These are phyloP conservation scores for Iselma pallidipennis DNA, from an alignment of 2,888 invertebrate species.

Conservation along the genomic window DNA sequence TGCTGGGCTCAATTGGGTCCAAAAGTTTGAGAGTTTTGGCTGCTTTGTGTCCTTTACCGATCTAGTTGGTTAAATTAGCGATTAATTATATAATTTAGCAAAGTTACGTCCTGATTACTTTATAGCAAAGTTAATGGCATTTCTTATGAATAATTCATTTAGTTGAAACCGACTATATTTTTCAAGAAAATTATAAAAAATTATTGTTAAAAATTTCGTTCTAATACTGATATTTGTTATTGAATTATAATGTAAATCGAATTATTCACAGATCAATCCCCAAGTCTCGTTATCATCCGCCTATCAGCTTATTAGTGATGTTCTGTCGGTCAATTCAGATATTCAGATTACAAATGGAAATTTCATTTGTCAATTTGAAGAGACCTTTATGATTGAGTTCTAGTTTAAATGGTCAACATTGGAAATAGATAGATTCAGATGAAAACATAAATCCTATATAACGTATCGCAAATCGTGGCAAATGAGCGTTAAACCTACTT, in stretches of 20 bases:
- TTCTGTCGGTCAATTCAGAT: not conserved
- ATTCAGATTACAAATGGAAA: not conserved
- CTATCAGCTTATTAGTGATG: not conserved
- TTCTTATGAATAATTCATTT: constrained; percentile 12
- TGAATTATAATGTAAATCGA: not conserved
- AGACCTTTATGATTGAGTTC: not conserved
- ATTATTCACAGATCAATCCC: not conserved
- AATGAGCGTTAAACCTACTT: constrained; percentile 22
- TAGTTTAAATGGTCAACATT: not conserved
- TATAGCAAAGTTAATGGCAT: constrained; percentile 11
- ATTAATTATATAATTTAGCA: constrained; percentile 13
- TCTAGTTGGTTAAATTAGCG: not conserved
- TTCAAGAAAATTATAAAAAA: not conserved
- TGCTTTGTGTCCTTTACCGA: not conserved
- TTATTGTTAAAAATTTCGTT: not conserved
- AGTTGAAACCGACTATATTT: not conserved
- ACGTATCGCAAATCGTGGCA: constrained; percentile 19
- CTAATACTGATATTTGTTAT: not conserved
- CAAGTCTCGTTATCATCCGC: not conserved
- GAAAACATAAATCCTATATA: constrained; percentile 16
- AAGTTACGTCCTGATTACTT: constrained; percentile 6
- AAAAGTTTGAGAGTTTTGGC: not conserved
- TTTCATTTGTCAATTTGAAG: constrained; percentile 2
- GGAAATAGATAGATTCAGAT: constrained; percentile 8
- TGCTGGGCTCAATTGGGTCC: not conserved